Evolutionary conservation across 2,113 vertebrate genomes (phyloP), one percentile per base, ranked within the genome.

Genomic region (Perca fluviatilis): DNA sequence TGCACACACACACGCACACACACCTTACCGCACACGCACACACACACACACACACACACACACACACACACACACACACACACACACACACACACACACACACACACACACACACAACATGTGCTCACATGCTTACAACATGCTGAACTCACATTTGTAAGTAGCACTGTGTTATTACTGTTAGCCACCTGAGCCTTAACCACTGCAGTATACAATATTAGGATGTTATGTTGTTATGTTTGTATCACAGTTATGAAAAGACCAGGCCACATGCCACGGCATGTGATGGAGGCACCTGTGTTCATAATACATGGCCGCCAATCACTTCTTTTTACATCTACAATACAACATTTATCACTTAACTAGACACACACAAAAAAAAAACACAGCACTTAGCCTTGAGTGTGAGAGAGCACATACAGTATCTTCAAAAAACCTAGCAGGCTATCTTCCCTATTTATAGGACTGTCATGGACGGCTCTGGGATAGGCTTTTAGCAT

Each of bases 401-500:
- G 60, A 93, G 88, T 74, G 89, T 85, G 69, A 82, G 83, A 74
- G 72, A 84, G 86, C 74, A 74, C 89, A 88, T 80, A 83, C 63
- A 83, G 72, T 61, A 57, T 80, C 82, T 89, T 88, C 23, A 81
- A 85, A 86, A 85, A 75, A 79, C 77, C 63, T 16, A 23, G 74
- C 57, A 77, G 82, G 65, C 86, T 80, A 40, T 58, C 72, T 21
- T 82, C 71, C 67, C 92, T 94, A 92, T 89, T 90, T 93, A 92
- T 92, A 92, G 91, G 80, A 80, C 87, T 64, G 85, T 64, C 89
- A 86, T 83, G 83, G 74, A 86, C 43, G 71, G 85, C 88, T 89
- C 86, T 83, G 88, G 85, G 86, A 88, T 53, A 71, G 91, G 92
- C 93, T 94, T 94, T 93, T 87, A 93, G 91, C 90, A 89, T 93